Evolutionary conservation across 2,113 vertebrate genomes (phyloP).

Genomic region (Mesembrinibis cayennensis): DNA sequence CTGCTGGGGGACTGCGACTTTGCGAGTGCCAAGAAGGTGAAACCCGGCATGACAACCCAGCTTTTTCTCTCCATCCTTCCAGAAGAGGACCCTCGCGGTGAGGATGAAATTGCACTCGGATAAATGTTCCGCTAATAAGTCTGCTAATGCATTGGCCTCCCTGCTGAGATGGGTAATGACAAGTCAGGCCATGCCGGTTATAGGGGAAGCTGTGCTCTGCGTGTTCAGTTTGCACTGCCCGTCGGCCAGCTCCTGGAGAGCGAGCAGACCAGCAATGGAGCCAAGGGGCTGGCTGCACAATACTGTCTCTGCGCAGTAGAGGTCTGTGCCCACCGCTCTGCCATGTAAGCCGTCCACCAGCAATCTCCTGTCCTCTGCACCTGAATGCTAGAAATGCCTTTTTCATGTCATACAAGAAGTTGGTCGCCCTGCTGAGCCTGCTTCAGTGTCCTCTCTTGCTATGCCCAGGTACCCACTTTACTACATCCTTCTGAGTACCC

Average conservation of each 20-base stretch:
- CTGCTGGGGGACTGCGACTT: neutral
- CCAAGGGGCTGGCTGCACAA: neutral
- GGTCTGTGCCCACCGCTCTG: neutral
- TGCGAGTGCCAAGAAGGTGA: neutral
- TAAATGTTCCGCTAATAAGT: neutral
- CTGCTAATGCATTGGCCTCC: neutral
- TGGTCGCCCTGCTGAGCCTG: neutral
- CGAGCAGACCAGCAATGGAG: neutral
- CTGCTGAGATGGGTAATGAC: neutral
- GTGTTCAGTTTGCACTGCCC: neutral
- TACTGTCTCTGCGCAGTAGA: neutral
- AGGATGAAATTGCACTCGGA: neutral
- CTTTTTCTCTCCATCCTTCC: neutral
- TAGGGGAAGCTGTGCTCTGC: rapidly evolving
- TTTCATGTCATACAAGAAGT: neutral
- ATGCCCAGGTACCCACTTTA: neutral
- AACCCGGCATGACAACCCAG: neutral
- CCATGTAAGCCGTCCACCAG: neutral
- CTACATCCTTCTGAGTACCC: neutral
- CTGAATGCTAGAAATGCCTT: neutral
- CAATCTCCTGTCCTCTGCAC: neutral
- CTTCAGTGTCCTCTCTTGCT: neutral
- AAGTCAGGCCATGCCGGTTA: neutral
- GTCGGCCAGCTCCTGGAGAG: rapidly evolving
- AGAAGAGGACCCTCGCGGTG: neutral